Evolutionary conservation across 1,140 invertebrate species (phyloP), one percentile per base, ranked within the genome.

Genomic region (Drosophila carrolli): DNA sequence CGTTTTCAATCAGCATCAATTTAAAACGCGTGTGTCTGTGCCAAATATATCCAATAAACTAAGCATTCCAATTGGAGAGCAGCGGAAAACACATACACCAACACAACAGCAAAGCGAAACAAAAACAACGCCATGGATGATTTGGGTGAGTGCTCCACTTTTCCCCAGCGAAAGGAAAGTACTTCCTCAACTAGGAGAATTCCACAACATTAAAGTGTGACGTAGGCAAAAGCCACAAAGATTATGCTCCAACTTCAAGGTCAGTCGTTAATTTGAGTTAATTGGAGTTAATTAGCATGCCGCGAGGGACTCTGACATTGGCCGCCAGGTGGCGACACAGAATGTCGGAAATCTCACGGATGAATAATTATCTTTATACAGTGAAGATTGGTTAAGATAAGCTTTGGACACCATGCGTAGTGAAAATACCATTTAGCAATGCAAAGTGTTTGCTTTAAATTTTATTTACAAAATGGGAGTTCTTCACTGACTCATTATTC

Each of bases 221-320:
- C 47, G 37, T 58, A 41, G 38, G 14, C 56, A 60, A 51, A 11
- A 57, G 14, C 8, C 19, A 40, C 41, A 8, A 63, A 63, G 50
- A 37, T 56, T 16, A 54, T 37, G 41, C 73, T 70, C 14, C 53
- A 13, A 43, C 59, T 63, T 85, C 81, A 86, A 85, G 81, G 81
- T 86, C 82, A 61, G 46, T 61, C 62, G 48, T 46, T 78, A 71
- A 58, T 82, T 48, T 60, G 62, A 63, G 63, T 65, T 83, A 71
- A 58, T 82, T 48, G 63, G 62, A 63, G 63, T 65, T 83, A 83
- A 88, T 83, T 83, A 83, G 53, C 53, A 74, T 76, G 54, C 59
- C 38, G 56, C 13, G 37, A 14, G 11, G 38, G 54, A 40, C 53
- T 38, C 47, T 27, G 47, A 2, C 27, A 46, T 41, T 48, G 40